These are phyloP conservation scores for Rhodinocichla rosea DNA, from an alignment of 2,113 vertebrate species.

Conservation along the genomic window DNA sequence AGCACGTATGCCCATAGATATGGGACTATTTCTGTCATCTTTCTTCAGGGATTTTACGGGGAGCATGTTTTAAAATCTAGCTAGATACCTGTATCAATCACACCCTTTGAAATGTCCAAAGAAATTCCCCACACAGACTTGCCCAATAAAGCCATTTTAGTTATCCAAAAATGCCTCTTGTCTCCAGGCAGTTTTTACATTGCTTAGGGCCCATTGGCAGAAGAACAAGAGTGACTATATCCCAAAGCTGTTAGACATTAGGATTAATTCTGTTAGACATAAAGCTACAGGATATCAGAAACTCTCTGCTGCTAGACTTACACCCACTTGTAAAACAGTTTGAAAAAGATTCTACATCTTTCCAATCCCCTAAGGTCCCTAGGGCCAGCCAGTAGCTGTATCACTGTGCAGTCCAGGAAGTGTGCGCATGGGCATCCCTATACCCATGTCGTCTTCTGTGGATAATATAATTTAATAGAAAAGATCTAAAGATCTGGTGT, in stretches of 20 bases:
- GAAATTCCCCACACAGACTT: neutral
- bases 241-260: neutral
- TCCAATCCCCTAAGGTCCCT: neutral
- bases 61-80: neutral
- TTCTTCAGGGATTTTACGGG: neutral
- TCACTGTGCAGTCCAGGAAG: neutral
- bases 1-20: neutral
- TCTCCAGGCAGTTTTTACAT: neutral
- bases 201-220: neutral
- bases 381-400: neutral
- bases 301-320: neutral
- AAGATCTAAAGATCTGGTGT: neutral
- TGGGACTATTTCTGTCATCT: neutral
- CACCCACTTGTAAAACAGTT: neutral
- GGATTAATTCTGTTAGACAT: neutral
- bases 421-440: neutral
- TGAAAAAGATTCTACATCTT: accelerated
- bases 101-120: neutral
- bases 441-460: accelerated
- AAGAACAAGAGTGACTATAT: neutral
- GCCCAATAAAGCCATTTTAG: neutral
- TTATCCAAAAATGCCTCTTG: neutral
- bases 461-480: neutral
- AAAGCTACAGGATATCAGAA: neutral
- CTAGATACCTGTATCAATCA: neutral